Percentiles rank a stretch among this genome's conserved stretches.
Evolutionary conservation across 2,888 invertebrate genomes (phyloP).

Genomic region (Pseudoips prasinana): DNA sequence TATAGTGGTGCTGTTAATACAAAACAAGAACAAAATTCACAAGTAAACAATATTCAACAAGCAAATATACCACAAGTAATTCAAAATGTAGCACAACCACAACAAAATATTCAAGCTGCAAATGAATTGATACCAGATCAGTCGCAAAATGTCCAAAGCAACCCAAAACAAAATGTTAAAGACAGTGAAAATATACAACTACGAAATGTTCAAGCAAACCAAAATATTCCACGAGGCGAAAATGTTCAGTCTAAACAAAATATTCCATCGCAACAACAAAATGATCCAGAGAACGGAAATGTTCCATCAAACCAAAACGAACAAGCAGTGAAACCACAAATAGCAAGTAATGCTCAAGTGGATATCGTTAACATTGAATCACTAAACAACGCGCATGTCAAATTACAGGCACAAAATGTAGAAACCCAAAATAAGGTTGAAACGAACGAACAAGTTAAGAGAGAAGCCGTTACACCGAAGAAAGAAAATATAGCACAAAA

Average conservation of each 20-base stretch:
- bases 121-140: not conserved
- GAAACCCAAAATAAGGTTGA: conserved; percentile 7
- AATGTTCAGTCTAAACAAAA: no score
- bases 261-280: not conserved
- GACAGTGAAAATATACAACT: conserved; percentile 2
- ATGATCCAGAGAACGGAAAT: not conserved
- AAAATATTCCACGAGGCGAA: not conserved
- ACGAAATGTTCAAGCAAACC: not conserved
- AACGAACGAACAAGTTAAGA: conserved; percentile 6
- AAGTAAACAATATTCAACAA: no score
- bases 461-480: conserved; percentile 1
- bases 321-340: not conserved
- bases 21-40: no score
- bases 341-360: not conserved
- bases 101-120: conserved; percentile 1
- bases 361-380: not conserved
- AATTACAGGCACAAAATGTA: conserved; percentile 6
- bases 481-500: conserved; percentile 3
- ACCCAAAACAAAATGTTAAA: conserved; percentile 7
- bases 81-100: not conserved
- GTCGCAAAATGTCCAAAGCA: not conserved
- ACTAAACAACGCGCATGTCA: no score
- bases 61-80: no score
- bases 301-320: not conserved
- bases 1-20: no score